Evolutionary conservation across 2,888 invertebrate genomes (phyloP).

Genomic region (Drosophila mayaguana): DNA sequence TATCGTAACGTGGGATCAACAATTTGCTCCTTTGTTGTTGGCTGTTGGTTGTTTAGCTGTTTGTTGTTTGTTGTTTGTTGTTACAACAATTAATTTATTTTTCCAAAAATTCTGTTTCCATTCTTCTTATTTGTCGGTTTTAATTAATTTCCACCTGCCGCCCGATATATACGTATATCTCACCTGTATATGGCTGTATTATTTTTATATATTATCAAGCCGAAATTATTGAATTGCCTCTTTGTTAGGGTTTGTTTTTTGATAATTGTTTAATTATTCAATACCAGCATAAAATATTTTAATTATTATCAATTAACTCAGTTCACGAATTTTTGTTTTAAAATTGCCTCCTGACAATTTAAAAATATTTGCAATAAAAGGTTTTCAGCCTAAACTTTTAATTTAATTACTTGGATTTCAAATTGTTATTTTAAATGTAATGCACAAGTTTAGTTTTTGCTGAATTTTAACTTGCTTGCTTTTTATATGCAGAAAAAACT

Average conservation of each 20-base stretch:
- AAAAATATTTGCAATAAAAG: background rate
- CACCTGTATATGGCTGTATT: background rate
- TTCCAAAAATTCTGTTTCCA: constrained; percentile 38
- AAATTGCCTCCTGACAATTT: background rate
- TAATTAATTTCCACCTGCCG: constrained; percentile 62
- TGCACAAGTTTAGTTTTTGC: no score
- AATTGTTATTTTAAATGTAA: no score
- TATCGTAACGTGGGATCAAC: constrained; percentile 68
- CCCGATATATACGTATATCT: background rate
- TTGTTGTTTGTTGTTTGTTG: background rate
- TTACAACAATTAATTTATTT: constrained; percentile 55
- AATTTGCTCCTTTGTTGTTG: constrained; percentile 26
- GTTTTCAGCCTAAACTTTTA: background rate
- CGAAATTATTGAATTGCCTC: background rate
- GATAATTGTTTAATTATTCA: constrained; percentile 45
- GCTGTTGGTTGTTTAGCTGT: no score
- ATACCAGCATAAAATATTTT: constrained; percentile 45
- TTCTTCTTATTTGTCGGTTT: constrained; percentile 54
- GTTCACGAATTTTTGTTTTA: background rate
- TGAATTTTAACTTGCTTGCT: no score
- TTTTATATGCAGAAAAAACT: no score
- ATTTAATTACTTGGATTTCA: no score
- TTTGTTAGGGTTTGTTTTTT: constrained; percentile 4
- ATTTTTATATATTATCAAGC: background rate
- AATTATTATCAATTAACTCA: constrained; percentile 35